Evolutionary conservation across 2,888 invertebrate genomes (phyloP), one percentile per base, ranked within the genome.

Genomic region (Limnephilus rhombicus): DNA sequence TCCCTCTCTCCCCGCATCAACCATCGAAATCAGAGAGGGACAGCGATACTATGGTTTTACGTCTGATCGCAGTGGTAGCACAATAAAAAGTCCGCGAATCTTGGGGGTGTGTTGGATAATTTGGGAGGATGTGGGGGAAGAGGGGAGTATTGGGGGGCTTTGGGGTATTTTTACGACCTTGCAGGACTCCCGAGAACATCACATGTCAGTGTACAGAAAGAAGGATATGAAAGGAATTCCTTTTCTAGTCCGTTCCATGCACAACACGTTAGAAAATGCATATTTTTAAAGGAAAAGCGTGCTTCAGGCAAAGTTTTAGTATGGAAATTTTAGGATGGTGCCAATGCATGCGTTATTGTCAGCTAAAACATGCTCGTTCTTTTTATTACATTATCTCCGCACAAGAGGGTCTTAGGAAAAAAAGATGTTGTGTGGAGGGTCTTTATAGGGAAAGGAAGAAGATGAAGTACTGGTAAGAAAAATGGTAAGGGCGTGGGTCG

Each of bases 161-260:
- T n/a, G 82, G 91, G 88, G 45, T 89, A 89, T 82, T 91, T 91
- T 91, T 91, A 91, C 89, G 91, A 89, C 88, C 88, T 82, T 88
- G 89, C 91, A 37, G 89, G 91, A 89, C 91, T 91, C 31, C 53
- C 81, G 68, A 49, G 91, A 89, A 93, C 91, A 93, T 93, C 93
- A 93, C 93, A 92, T 93, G 93, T 93, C 89, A 89, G 41, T 45
- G 85, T 87, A 91, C 87, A 91, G 85, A 85, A 85, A 91, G 92
- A 85, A 89, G 91, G 92, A 92, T 92, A 93, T 93, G 93, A 93
- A 92, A 93, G 34, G 31, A 87, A 86, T 81, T 29, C 49, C 37
- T 80, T 86, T 53, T 45, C 41, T 80, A 90, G 80, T 85, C n/a
- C 29, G 68, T 85, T 68, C 29, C 11, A 34, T 53, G 11, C 49